These are phyloP conservation scores for Sepiola atlantica DNA, from an alignment of 2,888 invertebrate species.

Conservation along the genomic window DNA sequence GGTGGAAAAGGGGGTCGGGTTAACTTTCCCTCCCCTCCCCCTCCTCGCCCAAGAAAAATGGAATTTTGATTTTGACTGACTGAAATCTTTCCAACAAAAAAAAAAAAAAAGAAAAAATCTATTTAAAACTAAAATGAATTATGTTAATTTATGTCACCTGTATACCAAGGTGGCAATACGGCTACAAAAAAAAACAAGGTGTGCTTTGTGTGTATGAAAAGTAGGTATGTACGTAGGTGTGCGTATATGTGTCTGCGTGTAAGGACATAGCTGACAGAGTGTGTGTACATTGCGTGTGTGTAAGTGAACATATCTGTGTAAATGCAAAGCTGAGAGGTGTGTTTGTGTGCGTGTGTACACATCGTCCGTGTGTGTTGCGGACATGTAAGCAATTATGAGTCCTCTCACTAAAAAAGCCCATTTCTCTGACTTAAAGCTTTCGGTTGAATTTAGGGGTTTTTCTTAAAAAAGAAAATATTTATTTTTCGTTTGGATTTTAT, in stretches of 20 bases:
- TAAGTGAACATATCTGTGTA: no score
- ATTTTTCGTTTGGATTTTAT: conserved; percentile 15
- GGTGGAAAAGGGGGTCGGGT: no score
- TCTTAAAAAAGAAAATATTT: neutral
- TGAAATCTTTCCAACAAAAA: neutral
- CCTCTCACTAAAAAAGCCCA: neutral
- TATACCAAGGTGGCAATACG: no score
- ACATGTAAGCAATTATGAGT: neutral
- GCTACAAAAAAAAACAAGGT: no score
- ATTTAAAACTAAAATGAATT: neutral
- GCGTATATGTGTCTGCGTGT: neutral
- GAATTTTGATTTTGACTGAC: neutral
- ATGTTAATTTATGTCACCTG: neutral
- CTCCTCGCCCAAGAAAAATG: no score
- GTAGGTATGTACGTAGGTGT: no score
- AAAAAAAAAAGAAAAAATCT: neutral
- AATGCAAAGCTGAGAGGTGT: no score
- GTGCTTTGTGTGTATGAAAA: no score
- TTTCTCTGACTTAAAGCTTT: neutral
- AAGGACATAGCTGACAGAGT: neutral
- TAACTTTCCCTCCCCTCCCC: no score
- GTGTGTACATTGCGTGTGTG: neutral
- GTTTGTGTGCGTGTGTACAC: no score
- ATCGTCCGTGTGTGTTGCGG: neutral
- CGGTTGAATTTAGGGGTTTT: neutral